phyloP scores from a whole-genome alignment of 1,140 invertebrate species.

The Pissodes strobi region DNA sequence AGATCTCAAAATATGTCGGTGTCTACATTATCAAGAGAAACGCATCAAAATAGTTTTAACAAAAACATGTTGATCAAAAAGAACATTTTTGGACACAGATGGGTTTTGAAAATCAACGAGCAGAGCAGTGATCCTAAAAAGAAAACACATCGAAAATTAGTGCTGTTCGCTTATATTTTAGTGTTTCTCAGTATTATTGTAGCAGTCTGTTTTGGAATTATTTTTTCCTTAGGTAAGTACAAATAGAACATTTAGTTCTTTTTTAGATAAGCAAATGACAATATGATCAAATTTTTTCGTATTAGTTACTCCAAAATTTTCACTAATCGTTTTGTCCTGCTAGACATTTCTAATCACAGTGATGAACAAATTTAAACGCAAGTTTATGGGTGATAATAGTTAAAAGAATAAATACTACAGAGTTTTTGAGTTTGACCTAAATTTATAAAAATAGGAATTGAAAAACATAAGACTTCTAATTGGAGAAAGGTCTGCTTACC shows the following conservation, averaged over 20 bases:
- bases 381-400: too few relatives aligned
- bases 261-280: conserved; percentile 1
- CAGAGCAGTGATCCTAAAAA: conserved; percentile 26
- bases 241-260: background rate
- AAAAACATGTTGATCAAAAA: conserved; percentile 46
- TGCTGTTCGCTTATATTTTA: conserved; percentile 38
- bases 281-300: too few relatives aligned
- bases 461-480: too few relatives aligned
- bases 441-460: too few relatives aligned
- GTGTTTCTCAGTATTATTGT: conserved; percentile 44
- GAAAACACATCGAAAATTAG: conserved; percentile 10
- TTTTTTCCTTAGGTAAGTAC: conserved; percentile 46
- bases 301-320: too few relatives aligned
- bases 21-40: conserved; percentile 43
- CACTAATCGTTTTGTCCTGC: too few relatives aligned
- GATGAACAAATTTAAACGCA: too few relatives aligned
- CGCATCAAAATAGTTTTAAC: conserved; percentile 42
- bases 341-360: conserved; percentile 1
- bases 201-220: conserved; percentile 40
- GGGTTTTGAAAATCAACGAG: conserved; percentile 50
- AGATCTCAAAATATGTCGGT: conserved; percentile 30
- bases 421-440: too few relatives aligned
- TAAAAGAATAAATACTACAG: too few relatives aligned
- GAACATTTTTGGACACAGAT: conserved; percentile 51
- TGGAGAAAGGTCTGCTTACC: too few relatives aligned